Evolutionary conservation across 1,140 invertebrate species (phyloP).

Genomic region (Melitaea cinxia): DNA sequence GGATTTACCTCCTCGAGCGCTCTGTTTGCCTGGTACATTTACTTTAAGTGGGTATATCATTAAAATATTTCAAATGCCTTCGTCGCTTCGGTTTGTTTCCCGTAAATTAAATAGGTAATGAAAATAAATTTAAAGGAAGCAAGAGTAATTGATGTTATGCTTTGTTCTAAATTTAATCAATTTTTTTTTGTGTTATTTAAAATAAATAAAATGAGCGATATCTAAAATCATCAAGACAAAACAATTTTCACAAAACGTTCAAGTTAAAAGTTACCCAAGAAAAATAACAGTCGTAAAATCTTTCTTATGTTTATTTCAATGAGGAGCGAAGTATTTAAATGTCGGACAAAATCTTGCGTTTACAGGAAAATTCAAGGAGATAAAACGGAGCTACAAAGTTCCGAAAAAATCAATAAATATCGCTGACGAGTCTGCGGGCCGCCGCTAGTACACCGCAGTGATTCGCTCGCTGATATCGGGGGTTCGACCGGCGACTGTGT

Average conservation of each 20-base stretch:
- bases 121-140: background rate
- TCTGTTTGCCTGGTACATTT: constrained; percentile 14
- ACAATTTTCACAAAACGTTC: too few species aligned
- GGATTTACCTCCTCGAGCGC: constrained; percentile 17
- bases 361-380: background rate
- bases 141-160: too few species aligned
- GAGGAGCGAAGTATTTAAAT: too few species aligned
- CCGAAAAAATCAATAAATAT: background rate
- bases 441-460: background rate
- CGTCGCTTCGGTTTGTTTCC: background rate
- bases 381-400: background rate
- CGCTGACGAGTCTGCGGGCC: background rate
- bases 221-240: too few species aligned
- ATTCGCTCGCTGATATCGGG: background rate
- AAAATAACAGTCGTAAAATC: too few species aligned
- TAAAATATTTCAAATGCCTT: background rate
- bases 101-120: background rate
- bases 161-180: too few species aligned
- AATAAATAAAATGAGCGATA: too few species aligned
- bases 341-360: too few species aligned
- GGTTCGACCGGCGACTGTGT: background rate
- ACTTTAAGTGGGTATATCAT: constrained; percentile 1
- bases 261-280: too few species aligned
- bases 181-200: too few species aligned
- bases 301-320: too few species aligned